phyloP scores from a whole-genome alignment of 2,113 vertebrate genomes.

The Galbula dea region DNA sequence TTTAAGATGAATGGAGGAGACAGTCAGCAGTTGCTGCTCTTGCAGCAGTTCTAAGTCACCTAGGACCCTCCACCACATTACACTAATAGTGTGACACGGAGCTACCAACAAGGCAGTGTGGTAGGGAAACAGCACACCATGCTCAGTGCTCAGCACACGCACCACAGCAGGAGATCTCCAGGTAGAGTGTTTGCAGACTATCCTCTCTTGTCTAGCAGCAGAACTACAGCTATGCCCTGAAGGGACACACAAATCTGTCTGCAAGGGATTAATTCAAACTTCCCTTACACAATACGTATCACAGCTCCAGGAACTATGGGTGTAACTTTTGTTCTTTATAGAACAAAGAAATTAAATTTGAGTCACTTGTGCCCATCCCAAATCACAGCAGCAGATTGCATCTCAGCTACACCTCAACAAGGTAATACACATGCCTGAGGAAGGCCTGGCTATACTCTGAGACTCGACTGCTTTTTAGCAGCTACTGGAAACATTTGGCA shows the following conservation, averaged over 20 bases:
- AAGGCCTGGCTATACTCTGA: not conserved
- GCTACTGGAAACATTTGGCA: not conserved
- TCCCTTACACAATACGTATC: not conserved
- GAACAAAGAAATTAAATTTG: not conserved
- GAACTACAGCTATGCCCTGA: not conserved
- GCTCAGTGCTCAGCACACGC: not conserved
- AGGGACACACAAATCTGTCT: not conserved
- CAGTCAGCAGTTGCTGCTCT: not conserved
- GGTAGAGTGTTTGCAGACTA: not conserved
- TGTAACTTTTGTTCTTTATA: not conserved
- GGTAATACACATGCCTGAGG: not conserved
- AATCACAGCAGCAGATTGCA: not conserved
- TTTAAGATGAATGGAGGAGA: not conserved
- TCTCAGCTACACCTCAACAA: not conserved
- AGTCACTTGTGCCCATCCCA: not conserved
- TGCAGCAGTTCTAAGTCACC: not conserved
- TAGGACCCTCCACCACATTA: not conserved
- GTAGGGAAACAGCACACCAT: not conserved
- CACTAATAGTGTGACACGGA: accelerated
- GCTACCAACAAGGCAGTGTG: not conserved
- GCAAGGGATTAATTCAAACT: not conserved
- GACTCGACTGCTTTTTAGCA: not conserved
- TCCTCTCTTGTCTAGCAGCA: not conserved
- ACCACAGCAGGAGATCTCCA: not conserved
- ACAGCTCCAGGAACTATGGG: not conserved